Conservation (phyloP, 2,888 invertebrate genomes). For the Rhyacophila evoluta region DNA sequence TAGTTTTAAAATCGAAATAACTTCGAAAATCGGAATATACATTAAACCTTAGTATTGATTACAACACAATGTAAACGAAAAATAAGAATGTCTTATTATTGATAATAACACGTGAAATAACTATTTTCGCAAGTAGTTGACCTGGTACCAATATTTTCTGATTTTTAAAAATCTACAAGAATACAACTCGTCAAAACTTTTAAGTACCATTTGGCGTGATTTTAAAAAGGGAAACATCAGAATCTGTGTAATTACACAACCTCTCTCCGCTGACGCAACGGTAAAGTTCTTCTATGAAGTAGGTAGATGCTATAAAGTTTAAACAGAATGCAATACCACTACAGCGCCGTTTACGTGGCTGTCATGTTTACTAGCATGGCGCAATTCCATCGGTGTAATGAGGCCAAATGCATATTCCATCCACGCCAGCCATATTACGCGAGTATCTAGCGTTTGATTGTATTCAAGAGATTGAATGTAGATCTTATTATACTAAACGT, state of each 20-base stretch:
- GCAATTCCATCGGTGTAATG: conserved; percentile 32
- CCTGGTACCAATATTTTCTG: too few relatives aligned
- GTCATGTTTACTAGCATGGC: conserved; percentile 11
- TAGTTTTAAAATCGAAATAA: too few relatives aligned
- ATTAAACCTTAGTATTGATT: too few relatives aligned
- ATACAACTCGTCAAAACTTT: too few relatives aligned
- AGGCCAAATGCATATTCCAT: conserved; percentile 33
- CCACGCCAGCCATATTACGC: not conserved
- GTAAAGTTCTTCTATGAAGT: not conserved
- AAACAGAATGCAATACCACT: conserved; percentile 17
- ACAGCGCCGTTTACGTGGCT: not conserved
- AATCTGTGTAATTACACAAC: not conserved
- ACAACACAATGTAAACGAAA: too few relatives aligned
- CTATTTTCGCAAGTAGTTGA: too few relatives aligned
- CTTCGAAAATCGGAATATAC: too few relatives aligned
- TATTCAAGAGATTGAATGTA: not conserved
- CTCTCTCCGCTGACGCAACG: not conserved
- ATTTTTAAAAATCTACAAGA: too few relatives aligned
- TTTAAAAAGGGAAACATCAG: not conserved
- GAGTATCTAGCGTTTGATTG: not conserved
- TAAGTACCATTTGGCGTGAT: not conserved
- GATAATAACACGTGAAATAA: too few relatives aligned
- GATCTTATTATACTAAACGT: not conserved
- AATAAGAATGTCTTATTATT: too few relatives aligned
- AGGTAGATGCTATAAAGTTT: not conserved